Evolutionary conservation across 2,797 vertebrate genomes (phyloP).

Genomic region (Nannoperca australis): DNA sequence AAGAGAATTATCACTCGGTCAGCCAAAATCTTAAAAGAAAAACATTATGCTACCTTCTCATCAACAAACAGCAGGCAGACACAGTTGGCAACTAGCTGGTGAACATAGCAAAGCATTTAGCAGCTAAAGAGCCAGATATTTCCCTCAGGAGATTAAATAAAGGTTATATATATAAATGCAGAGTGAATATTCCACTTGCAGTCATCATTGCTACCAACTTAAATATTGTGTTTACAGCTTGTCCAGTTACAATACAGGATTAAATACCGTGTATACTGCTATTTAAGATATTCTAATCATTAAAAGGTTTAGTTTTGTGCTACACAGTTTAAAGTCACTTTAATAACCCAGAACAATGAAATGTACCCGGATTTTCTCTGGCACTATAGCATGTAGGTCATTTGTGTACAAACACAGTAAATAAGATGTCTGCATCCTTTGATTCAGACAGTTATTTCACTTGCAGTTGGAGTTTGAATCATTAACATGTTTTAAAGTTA

Average conservation of each 20-base stretch:
- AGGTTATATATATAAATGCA: background rate
- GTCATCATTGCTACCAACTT: background rate
- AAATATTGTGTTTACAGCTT: no score
- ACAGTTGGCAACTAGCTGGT: background rate
- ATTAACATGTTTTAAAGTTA: constrained; percentile 33
- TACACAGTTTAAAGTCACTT: background rate
- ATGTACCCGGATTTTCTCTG: background rate
- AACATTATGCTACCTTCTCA: background rate
- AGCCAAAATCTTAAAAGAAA: background rate
- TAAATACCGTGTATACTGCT: background rate
- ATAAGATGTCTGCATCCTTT: background rate
- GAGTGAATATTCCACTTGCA: background rate
- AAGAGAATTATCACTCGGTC: background rate
- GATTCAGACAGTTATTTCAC: constrained; percentile 22
- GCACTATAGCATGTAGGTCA: background rate
- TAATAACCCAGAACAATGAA: background rate
- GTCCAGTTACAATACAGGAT: no score
- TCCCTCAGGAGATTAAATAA: background rate
- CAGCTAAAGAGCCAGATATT: background rate
- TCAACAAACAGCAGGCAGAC: background rate
- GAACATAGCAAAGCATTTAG: background rate
- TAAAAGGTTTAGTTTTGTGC: background rate
- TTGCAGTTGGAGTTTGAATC: constrained; percentile 40
- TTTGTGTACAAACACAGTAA: background rate
- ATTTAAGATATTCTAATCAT: background rate